Evolutionary conservation across 1,140 invertebrate species (phyloP), one percentile per base, ranked within the genome.

Genomic region (Magallana angulata): DNA sequence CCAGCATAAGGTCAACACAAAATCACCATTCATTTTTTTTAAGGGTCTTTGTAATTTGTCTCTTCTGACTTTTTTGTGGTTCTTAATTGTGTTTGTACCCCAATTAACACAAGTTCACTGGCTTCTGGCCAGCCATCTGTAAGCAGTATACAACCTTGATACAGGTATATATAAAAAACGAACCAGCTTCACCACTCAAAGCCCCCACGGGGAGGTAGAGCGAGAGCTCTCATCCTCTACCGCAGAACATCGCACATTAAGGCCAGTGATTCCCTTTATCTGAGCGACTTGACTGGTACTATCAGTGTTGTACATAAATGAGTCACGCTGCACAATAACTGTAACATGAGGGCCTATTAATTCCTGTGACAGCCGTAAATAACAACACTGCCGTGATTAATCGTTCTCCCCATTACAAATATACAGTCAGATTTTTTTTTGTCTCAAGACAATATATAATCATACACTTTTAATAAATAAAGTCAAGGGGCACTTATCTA

Each of bases 381-480:
- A 76, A 76, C 68, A 76, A 62, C 60, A 62, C n/a, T 62, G 14
- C n/a, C 68, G 30, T 76, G 68, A 76, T 76, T 76, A 76, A 76
- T 76, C 36, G 36, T 48, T 48, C 36, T 48, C 36, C 36, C 36
- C 36, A 48, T 48, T 48, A 48, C 36, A 48, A 48, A 48, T 48
- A 48, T 48, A 48, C 36, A 24, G 24, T 24, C 24, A 48, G 36
- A 48, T 48, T 48, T 48, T 48, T 48, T 48, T 48, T 48, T 48
- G 24, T 48, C 36, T 48, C 36, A 48, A 48, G 2, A 48, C 36
- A 48, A 48, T 48, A 48, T 48, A 48, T 5, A 48, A 48, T 48
- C 36, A 48, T 48, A 48, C 36, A 48, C 36, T 48, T 4, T 48
- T 48, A 48, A 48, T 48, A 48, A 48, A 48, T 48, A 48, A 48